Conservation (phyloP, 1,140 invertebrate genomes). For the Dendrolimus punctatus region DNA sequence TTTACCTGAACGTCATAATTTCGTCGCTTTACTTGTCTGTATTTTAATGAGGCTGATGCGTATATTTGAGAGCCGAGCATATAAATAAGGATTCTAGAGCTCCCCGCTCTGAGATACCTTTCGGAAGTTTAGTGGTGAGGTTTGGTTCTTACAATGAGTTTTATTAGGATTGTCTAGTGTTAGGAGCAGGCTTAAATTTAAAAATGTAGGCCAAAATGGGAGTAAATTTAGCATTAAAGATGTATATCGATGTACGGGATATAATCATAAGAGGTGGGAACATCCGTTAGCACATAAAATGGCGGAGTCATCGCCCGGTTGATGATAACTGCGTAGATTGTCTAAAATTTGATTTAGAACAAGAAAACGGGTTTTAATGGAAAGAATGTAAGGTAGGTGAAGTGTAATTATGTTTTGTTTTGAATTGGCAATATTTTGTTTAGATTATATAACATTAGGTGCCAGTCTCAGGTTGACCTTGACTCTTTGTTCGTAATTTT, state of each 20-base stretch:
- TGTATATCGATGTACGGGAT: constrained; percentile 11
- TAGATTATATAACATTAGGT: too few species aligned
- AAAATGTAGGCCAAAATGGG: constrained; percentile 16
- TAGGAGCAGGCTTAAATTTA: constrained; percentile 8
- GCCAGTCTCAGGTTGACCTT: too few species aligned
- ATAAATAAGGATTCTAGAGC: constrained; percentile 24
- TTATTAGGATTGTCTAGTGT: constrained; percentile 18
- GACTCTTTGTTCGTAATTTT: too few species aligned
- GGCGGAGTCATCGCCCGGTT: constrained; percentile 49
- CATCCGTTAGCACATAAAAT: constrained; percentile 28
- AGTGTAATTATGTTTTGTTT: constrained; percentile 8
- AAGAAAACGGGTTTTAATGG: constrained; percentile 14
- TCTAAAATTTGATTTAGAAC: constrained; percentile 11
- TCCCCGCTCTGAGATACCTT: constrained; percentile 23
- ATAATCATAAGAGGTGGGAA: constrained; percentile 12
- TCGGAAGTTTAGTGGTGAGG: constrained; percentile 32
- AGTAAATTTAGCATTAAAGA: constrained; percentile 13
- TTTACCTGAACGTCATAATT: not conserved
- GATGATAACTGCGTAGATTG: constrained; percentile 20
- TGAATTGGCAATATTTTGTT: not conserved
- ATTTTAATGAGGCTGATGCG: constrained; percentile 16
- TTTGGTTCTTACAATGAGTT: constrained; percentile 23
- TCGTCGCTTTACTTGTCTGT: constrained; percentile 12
- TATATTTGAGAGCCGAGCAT: constrained; percentile 9
- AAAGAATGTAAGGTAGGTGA: constrained; percentile 47